A percentile compares a stretch with the other conserved stretches of the same genome.
These are phyloP conservation scores for Caprella mutica DNA, from an alignment of 2,888 invertebrate species.

Conservation along the genomic window DNA sequence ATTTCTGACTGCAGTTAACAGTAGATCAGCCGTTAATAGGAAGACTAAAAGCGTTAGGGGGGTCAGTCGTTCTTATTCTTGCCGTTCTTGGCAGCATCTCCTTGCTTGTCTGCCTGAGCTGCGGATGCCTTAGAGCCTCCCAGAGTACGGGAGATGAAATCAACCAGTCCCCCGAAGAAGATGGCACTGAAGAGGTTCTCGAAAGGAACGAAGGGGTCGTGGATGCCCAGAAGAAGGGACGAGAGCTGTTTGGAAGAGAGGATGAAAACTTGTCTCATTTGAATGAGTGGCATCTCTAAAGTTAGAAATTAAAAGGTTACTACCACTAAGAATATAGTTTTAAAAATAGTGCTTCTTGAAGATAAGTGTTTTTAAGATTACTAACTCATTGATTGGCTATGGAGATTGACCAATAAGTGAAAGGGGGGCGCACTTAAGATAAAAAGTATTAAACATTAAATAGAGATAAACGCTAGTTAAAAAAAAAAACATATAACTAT, in stretches of 20 bases:
- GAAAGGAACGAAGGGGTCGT: conserved; percentile 97
- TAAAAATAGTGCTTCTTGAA: too few species aligned
- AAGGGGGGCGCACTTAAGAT: too few species aligned
- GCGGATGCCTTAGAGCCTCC: conserved; percentile 46
- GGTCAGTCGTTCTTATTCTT: conserved; percentile 17
- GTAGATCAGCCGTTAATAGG: too few species aligned
- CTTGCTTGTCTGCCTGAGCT: conserved; percentile 34
- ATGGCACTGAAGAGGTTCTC: conserved; percentile 95
- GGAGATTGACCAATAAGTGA: too few species aligned
- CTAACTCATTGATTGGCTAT: too few species aligned
- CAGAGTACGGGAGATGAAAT: conserved; percentile 80
- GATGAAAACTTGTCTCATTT: background rate
- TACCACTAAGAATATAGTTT: too few species aligned
- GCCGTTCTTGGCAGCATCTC: conserved; percentile 35
- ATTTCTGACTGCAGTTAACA: too few species aligned
- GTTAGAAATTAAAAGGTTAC: too few species aligned
- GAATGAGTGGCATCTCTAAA: too few species aligned
- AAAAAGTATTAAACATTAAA: background rate
- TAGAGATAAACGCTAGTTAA: background rate
- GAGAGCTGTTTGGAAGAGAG: conserved; percentile 54
- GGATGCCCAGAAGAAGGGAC: conserved; percentile 88
- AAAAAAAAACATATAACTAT: background rate
- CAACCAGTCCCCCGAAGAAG: conserved; percentile 97
- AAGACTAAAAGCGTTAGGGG: too few species aligned
- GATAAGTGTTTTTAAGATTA: too few species aligned